Conservation (phyloP, 2,888 invertebrate species). For the Schizaphis graminum region DNA sequence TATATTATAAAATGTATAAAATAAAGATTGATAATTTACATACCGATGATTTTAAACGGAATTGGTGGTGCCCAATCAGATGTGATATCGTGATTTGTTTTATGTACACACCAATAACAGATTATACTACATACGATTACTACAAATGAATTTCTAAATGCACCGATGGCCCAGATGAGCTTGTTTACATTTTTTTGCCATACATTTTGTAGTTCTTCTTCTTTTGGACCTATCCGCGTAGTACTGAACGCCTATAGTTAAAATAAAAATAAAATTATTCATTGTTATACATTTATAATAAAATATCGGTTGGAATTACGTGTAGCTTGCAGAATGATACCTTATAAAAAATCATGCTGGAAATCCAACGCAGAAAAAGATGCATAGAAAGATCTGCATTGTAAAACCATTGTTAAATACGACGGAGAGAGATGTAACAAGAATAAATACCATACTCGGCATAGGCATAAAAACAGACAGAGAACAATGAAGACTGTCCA, state of each 20-base stretch:
- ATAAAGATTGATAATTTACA: neutral
- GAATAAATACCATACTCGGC: neutral
- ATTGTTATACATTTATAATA: neutral
- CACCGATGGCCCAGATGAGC: slow-evolving; percentile 81
- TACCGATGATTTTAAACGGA: slow-evolving; percentile 58
- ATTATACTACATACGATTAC: slow-evolving; percentile 82
- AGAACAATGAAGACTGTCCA: no score
- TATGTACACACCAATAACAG: slow-evolving; percentile 72
- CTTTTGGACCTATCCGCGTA: slow-evolving; percentile 43
- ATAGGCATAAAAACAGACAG: neutral
- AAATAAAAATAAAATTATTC: neutral
- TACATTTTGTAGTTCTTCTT: slow-evolving; percentile 67
- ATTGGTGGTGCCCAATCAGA: slow-evolving; percentile 37
- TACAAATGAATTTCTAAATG: slow-evolving; percentile 86
- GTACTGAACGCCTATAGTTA: neutral
- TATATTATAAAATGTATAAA: neutral
- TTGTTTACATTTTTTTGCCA: slow-evolving; percentile 77
- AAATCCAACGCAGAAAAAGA: no score
- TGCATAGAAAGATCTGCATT: no score
- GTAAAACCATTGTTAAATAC: no score
- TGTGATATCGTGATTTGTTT: slow-evolving; percentile 36
- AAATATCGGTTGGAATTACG: neutral
- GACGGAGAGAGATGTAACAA: no score
- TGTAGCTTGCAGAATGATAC: no score
- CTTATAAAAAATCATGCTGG: no score